Evolutionary conservation across 2,888 invertebrate species (phyloP), one percentile per base, ranked within the genome.

Genomic region (Chironomus tentans): DNA sequence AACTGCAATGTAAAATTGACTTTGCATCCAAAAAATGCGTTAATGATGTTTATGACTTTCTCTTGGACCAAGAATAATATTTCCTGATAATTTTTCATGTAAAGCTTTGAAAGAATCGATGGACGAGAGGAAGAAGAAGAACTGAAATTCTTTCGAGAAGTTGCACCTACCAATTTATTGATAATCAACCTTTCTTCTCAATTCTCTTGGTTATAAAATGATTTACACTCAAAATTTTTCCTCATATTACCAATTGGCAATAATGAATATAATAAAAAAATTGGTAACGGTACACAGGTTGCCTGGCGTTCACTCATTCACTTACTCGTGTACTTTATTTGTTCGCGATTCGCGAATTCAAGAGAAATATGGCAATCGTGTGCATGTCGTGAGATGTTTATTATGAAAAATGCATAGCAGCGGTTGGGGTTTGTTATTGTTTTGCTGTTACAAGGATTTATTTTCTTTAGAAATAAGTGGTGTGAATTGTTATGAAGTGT

Each of bases 231-330:
- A 56, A 56, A 56, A 56, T 12, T 22, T 13, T 28, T 50, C 2
- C 18, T 56, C 15, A 56, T 56, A 7, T n/a, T 50, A 50, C 13
- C 50, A 50, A n/a, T 56, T 15, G 46, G 46, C 15, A 47, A 46
- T 46, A 46, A 46, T 2, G 22, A 22, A 10, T 4, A 24, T 65
- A 65, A 65, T 22, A 62, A 62, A n/a, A 15, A 28, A 18, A 50
- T 24, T 48, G 22, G 7, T 50, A 71, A 71, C 56, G 71, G 71
- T 22, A 68, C 38, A 56, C 65, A 71, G 15, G 38, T 70, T 70
- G 70, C 46, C 46, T 70, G 70, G 15, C 28, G 10, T 46, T 15
- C 12, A 21, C 22, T 65, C 65, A 2, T 5, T 65, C 24, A 65
- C 22, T 6, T 22, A 18, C 15, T 56, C n/a, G 56, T 56, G 65